Evolutionary conservation across 2,113 vertebrate genomes (phyloP).

Genomic region (Pristiophorus japonicus): DNA sequence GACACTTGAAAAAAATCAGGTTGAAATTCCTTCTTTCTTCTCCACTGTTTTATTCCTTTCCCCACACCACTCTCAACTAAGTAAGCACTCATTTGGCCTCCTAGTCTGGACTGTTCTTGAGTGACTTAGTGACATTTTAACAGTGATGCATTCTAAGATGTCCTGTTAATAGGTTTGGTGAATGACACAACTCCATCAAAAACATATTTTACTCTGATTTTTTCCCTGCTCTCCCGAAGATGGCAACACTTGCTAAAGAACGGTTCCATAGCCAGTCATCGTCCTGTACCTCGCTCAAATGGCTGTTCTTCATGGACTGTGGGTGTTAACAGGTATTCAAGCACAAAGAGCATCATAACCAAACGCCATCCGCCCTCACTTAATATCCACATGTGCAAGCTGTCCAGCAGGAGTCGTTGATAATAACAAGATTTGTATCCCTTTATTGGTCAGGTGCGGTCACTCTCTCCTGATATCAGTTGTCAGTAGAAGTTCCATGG

Average conservation of each 20-base stretch:
- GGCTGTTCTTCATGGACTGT: background rate
- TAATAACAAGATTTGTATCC: too few species aligned
- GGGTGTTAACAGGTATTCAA: background rate
- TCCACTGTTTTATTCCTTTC: background rate
- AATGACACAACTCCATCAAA: background rate
- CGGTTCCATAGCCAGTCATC: background rate
- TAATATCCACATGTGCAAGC: too few species aligned
- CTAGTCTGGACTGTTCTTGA: slow-evolving; percentile 10
- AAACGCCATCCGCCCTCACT: background rate
- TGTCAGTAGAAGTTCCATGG: too few species aligned
- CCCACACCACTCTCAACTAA: background rate
- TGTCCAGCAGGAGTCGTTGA: background rate
- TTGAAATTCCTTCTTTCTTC: background rate
- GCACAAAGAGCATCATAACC: background rate
- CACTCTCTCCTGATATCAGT: too few species aligned
- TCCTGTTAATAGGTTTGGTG: background rate
- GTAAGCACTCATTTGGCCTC: background rate
- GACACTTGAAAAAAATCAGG: background rate
- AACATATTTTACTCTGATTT: background rate
- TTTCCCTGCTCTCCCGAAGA: background rate
- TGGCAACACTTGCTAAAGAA: background rate
- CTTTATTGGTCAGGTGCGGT: too few species aligned
- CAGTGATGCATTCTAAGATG: background rate
- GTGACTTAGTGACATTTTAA: background rate
- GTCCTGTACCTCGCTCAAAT: background rate